Evolutionary conservation across 2,113 vertebrate genomes (phyloP).

Genomic region (Sapajus apella): DNA sequence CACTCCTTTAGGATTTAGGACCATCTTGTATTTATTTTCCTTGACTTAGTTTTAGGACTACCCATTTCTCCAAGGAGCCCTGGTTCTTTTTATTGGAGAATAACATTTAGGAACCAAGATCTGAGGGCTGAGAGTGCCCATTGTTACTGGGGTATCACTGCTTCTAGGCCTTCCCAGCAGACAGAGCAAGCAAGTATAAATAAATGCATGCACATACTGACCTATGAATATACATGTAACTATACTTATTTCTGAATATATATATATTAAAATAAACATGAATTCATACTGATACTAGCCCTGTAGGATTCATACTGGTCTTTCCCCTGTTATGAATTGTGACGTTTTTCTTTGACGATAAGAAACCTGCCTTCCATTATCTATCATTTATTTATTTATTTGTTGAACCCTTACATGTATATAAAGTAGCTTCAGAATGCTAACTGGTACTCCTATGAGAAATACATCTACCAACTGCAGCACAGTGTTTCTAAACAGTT

Average conservation of each 20-base stretch:
- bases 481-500: background rate
- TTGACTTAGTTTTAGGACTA: background rate
- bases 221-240: background rate
- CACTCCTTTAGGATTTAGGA: background rate
- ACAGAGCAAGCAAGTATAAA: background rate
- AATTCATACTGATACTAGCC: background rate
- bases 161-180: background rate
- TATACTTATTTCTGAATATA: background rate
- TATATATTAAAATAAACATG: background rate
- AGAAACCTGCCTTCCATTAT: background rate
- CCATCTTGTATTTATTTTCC: background rate
- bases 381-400: background rate
- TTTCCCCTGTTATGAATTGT: background rate
- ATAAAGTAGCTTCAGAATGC: background rate
- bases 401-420: background rate
- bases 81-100: background rate
- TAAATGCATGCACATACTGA: background rate
- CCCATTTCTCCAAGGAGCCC: background rate
- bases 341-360: background rate
- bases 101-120: background rate
- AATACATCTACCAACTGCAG: background rate
- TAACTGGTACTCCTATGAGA: background rate
- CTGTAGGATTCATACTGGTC: background rate
- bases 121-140: background rate
- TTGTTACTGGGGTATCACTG: background rate